Conservation (phyloP, 1,140 invertebrate genomes). For the Proales similis region DNA sequence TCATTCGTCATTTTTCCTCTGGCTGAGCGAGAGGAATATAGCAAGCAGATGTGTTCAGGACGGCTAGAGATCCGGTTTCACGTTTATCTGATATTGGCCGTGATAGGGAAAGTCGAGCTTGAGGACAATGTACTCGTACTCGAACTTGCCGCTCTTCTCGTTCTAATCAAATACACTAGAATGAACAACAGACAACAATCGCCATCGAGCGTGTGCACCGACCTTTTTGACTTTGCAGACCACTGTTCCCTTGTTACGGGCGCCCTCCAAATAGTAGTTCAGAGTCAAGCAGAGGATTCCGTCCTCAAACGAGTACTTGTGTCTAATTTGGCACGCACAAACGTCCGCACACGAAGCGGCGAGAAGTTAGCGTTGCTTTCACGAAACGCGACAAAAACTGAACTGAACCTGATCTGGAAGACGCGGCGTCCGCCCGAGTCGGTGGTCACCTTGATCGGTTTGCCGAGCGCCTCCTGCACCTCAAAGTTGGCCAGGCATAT, state of each 20-base stretch:
- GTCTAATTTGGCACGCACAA: not conserved
- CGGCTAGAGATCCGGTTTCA: too few species aligned
- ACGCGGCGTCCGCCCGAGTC: constrained; percentile 1
- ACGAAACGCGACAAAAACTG: too few species aligned
- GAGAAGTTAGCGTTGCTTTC: not conserved
- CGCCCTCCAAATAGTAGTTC: constrained; percentile 25
- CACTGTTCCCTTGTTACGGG: constrained; percentile 11
- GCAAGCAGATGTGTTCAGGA: too few species aligned
- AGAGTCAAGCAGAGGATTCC: constrained; percentile 3
- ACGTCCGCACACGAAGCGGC: not conserved
- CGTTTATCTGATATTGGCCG: constrained; percentile 14
- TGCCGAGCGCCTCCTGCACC: constrained; percentile 32
- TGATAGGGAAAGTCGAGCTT: constrained; percentile 3
- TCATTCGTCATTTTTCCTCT: too few species aligned
- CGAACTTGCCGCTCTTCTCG: constrained; percentile 10
- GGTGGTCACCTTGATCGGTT: constrained; percentile 15
- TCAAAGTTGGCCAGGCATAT: constrained; percentile 1
- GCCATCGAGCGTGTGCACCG: not conserved
- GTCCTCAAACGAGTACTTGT: constrained; percentile 17
- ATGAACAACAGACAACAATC: not conserved
- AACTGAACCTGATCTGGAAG: constrained; percentile 29
- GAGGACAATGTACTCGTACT: constrained; percentile 31
- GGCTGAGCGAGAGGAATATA: too few species aligned
- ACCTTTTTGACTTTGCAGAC: constrained; percentile 24
- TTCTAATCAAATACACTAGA: constrained; percentile 3